Evolutionary conservation across 1,140 invertebrate species (phyloP).

Genomic region (Saccostrea echinata): DNA sequence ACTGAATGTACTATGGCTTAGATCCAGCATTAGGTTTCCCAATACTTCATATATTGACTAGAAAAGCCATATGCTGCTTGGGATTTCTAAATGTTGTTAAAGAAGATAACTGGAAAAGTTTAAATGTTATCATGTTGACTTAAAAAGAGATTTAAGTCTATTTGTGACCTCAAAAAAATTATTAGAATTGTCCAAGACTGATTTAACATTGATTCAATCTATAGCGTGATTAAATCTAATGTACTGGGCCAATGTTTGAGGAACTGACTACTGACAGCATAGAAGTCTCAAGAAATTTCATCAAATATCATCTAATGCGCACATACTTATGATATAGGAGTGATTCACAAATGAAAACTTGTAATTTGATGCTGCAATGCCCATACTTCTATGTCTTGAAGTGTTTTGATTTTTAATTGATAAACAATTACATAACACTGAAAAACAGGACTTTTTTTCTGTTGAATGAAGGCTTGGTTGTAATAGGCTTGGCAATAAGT

Average conservation of each 20-base stretch:
- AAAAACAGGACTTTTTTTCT: too few species aligned
- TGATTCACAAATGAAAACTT: too few species aligned
- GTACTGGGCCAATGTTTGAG: background rate
- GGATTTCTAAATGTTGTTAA: slow-evolving; percentile 1
- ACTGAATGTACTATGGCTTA: background rate
- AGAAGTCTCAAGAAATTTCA: too few species aligned
- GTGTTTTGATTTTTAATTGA: background rate
- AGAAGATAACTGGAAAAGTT: background rate
- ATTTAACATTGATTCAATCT: background rate
- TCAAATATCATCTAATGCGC: too few species aligned
- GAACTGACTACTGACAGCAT: background rate
- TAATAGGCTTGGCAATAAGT: too few species aligned
- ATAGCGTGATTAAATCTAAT: background rate
- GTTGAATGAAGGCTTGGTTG: too few species aligned
- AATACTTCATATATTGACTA: background rate
- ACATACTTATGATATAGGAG: too few species aligned
- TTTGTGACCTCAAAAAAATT: background rate
- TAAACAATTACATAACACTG: background rate
- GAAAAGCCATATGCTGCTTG: background rate
- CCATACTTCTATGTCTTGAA: background rate
- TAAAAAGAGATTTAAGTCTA: background rate
- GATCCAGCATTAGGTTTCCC: background rate
- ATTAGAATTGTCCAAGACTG: background rate
- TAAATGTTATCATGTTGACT: slow-evolving; percentile 7
- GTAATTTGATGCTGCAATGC: background rate